Conservation (phyloP, 2,113 vertebrate species). For the Merops nubicus region DNA sequence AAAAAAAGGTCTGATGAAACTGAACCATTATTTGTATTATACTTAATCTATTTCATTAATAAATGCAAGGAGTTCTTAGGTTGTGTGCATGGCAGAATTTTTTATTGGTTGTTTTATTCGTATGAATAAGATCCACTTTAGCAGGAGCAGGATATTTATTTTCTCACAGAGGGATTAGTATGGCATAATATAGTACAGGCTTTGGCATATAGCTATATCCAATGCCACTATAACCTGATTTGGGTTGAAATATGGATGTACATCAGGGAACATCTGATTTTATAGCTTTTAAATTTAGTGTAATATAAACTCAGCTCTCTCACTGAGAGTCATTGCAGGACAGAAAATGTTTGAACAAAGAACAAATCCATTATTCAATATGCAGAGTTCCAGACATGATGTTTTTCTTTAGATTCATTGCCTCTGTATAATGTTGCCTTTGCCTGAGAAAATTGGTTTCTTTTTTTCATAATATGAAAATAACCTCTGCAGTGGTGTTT, state of each 20-base stretch:
- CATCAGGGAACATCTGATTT: conserved; percentile 16
- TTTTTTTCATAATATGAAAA: background rate
- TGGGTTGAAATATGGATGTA: background rate
- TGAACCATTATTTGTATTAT: background rate
- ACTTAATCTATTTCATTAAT: background rate
- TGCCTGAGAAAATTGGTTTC: background rate
- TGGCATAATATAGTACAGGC: background rate
- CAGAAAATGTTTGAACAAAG: background rate
- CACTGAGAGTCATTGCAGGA: background rate
- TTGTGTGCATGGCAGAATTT: background rate
- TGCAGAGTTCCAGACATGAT: background rate
- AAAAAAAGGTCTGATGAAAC: background rate
- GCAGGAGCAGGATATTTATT: background rate
- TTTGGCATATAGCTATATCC: conserved; percentile 13
- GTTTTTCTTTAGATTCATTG: background rate
- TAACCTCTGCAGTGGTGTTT: background rate
- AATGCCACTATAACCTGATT: background rate
- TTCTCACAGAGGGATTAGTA: background rate
- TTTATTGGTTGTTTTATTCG: conserved; percentile 22
- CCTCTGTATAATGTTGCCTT: background rate
- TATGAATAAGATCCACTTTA: background rate
- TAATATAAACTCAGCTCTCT: background rate
- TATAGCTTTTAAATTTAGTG: conserved; percentile 32
- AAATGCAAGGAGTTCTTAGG: background rate
- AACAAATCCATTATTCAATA: background rate